Evolutionary conservation across 2,888 invertebrate species (phyloP), one percentile per base, ranked within the genome.

Genomic region (Erebia aethiops): DNA sequence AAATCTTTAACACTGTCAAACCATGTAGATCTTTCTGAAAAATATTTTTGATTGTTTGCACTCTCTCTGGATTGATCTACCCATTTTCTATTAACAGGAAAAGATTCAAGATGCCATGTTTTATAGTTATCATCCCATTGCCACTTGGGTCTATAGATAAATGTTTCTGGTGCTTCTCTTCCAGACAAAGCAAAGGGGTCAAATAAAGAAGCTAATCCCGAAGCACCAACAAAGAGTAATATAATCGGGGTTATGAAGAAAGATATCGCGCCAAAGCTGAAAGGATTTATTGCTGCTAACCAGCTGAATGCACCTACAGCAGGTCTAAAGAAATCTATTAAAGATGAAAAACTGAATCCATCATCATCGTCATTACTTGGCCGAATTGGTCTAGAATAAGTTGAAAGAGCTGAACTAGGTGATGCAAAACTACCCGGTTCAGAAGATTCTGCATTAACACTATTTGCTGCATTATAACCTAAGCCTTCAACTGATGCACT

Each of bases 171-270:
- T 21, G 91, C 87, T 78, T 91, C 87, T 76, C 93, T 86, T 1
- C 85, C 93, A 61, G 89, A 90, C 0, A 96, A 88, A 76, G 95
- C 93, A 94, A 94, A 96, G 0, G 96, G 96, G 70, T 96, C 94
- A 74, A 96, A 86, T 60, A 95, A 91, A 0, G 95, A 91, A 1
- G 95, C 94, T 16, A 95, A 82, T 0, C 95, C 94, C 14, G 96
- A 94, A 0, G 95, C 92, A 0, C 95, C 94, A 1, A 95, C 94
- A 64, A 96, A 94, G 54, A 96, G 86, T 66, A 96, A 88, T 0
- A 94, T 94, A 62, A 96, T 84, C 0, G 96, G 96, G 0, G 96
- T 94, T 61, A 96, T 87, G 66, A 95, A 84, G 78, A 96, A 77
- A 68, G 96, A 94, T 82, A 95, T 90, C 51, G 95, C 84, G 0